Percentiles rank a stretch among this genome's conserved stretches.
Conservation (phyloP, 53 echinoderm and acorn worm genomes). For the Patiria pectinifera region DNA sequence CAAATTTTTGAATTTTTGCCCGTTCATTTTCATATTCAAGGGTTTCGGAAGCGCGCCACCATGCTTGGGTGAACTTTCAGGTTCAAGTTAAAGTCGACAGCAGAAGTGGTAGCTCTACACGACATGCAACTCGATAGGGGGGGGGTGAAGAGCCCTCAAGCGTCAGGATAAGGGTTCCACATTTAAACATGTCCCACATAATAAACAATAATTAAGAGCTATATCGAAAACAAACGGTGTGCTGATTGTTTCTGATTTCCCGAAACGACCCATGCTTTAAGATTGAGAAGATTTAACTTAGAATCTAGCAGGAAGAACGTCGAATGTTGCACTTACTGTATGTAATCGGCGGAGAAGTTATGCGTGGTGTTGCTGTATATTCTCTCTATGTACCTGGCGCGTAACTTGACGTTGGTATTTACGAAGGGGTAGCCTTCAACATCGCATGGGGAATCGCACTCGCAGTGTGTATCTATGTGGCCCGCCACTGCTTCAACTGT, state of each 20-base stretch:
- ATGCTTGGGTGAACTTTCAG: too few relatives aligned
- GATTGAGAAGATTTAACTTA: too few relatives aligned
- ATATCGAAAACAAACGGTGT: not conserved
- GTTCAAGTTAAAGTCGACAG: too few relatives aligned
- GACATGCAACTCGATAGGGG: not conserved
- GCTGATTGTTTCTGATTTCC: not conserved
- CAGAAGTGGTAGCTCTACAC: too few relatives aligned
- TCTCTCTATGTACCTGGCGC: constrained; percentile 59
- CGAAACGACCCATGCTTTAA: not conserved
- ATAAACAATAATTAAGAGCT: not conserved
- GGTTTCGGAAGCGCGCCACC: too few relatives aligned
- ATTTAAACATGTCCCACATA: not conserved
- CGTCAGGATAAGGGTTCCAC: not conserved
- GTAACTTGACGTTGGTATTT: constrained; percentile 54
- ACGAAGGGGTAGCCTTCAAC: constrained; percentile 71
- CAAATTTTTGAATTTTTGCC: too few relatives aligned
- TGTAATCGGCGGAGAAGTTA: constrained; percentile 21
- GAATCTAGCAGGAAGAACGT: not conserved
- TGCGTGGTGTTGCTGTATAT: constrained; percentile 46
- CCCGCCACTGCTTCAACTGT: constrained; percentile 66
- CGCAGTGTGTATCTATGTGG: constrained; percentile 38
- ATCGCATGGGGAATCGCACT: constrained; percentile 74
- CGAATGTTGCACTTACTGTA: constrained; percentile 7
- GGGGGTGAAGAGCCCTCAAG: not conserved
- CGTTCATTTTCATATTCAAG: too few relatives aligned